Evolutionary conservation across 1,140 invertebrate species (phyloP).

Genomic region (Gonioctena quinquepunctata): DNA sequence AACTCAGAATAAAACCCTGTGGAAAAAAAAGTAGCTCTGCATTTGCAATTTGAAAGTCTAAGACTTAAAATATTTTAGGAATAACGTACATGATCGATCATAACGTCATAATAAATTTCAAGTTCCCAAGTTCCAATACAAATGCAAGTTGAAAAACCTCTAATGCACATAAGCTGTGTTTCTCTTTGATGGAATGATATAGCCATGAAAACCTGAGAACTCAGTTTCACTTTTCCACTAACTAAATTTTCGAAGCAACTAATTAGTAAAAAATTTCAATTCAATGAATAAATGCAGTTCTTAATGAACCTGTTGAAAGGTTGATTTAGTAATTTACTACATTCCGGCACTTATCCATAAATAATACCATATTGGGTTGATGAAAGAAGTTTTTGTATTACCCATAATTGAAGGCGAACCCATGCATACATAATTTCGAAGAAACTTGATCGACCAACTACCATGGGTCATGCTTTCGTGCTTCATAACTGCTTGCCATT

Average conservation of each 20-base stretch:
- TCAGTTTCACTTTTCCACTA: too few species aligned
- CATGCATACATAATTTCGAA: not conserved
- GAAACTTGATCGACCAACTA: not conserved
- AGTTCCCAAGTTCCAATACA: too few species aligned
- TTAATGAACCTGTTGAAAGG: not conserved
- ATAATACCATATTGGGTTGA: not conserved
- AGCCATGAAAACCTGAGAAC: too few species aligned
- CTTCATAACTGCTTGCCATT: not conserved
- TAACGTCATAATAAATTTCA: too few species aligned
- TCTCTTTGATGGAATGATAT: too few species aligned
- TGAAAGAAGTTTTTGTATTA: not conserved
- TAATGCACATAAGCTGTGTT: too few species aligned
- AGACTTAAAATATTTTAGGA: too few species aligned
- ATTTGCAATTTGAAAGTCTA: too few species aligned
- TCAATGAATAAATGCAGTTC: not conserved
- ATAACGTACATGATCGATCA: too few species aligned
- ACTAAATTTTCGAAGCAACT: not conserved
- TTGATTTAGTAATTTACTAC: not conserved
- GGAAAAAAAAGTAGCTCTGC: too few species aligned
- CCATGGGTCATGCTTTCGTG: not conserved
- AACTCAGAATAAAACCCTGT: too few species aligned
- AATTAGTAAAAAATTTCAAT: not conserved
- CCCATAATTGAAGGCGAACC: not conserved
- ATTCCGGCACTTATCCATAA: not conserved
- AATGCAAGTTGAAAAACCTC: too few species aligned